Conservation (phyloP, 2,113 vertebrate species). For the Sialia sialis region DNA sequence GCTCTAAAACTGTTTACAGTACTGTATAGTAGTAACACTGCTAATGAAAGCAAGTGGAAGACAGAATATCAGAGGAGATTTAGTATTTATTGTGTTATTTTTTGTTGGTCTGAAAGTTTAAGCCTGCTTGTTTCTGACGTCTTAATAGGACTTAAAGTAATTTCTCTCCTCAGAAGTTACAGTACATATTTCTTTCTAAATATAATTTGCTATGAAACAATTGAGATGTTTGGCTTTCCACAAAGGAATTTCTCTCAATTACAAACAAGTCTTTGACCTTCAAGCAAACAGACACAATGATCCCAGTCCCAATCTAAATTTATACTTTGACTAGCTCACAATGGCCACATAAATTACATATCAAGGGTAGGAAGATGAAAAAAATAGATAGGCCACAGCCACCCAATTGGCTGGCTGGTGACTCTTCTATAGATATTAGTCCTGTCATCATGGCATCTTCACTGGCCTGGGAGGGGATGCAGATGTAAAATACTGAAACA, state of each 20-base stretch:
- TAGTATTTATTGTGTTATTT: neutral
- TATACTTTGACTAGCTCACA: neutral
- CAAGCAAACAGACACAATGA: neutral
- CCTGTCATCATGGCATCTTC: neutral
- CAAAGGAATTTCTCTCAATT: neutral
- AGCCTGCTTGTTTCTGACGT: neutral
- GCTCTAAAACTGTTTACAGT: neutral
- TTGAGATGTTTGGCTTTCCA: neutral
- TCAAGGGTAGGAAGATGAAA: neutral
- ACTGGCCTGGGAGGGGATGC: neutral
- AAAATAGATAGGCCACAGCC: neutral
- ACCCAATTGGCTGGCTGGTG: neutral
- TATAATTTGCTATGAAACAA: neutral
- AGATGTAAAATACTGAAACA: neutral
- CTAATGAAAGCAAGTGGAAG: neutral
- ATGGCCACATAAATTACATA: neutral
- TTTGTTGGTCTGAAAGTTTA: neutral
- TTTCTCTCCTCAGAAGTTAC: neutral
- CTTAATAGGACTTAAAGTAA: too few relatives aligned
- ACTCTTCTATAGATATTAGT: neutral
- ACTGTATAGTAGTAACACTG: neutral
- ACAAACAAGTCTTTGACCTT: constrained; percentile 1
- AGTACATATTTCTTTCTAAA: neutral
- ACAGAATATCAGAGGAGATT: neutral
- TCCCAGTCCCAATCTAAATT: neutral